phyloP scores from a whole-genome alignment of 64 coral and sea anemone species.

The Platygyra sinensis region DNA sequence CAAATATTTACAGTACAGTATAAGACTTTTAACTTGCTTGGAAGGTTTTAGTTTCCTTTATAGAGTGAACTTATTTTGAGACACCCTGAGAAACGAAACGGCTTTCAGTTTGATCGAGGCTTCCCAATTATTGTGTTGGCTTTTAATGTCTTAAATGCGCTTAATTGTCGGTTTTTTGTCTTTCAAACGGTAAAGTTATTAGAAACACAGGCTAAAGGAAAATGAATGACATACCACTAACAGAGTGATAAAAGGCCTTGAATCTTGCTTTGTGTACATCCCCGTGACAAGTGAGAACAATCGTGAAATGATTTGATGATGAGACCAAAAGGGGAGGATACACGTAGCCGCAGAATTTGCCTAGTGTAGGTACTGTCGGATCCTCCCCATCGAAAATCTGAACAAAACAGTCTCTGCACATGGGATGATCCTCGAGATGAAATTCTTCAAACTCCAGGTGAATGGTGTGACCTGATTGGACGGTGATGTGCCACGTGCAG shows the following conservation, averaged over 20 bases:
- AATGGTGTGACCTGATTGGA: neutral
- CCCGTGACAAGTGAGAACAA: neutral
- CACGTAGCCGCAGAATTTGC: neutral
- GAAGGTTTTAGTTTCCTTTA: too few relatives aligned
- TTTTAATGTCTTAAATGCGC: too few relatives aligned
- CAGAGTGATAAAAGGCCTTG: constrained; percentile 1
- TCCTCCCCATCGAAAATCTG: neutral
- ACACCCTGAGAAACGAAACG: too few relatives aligned
- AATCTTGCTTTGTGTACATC: neutral
- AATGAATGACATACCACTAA: neutral
- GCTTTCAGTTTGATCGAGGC: too few relatives aligned
- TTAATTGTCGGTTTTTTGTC: too few relatives aligned
- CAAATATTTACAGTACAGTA: too few relatives aligned
- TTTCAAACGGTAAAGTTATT: too few relatives aligned
- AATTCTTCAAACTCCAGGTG: neutral
- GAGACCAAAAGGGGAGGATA: neutral
- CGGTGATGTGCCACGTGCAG: neutral
- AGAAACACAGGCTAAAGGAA: too few relatives aligned
- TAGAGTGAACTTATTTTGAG: too few relatives aligned
- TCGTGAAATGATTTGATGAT: neutral
- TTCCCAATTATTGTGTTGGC: too few relatives aligned
- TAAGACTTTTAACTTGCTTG: too few relatives aligned
- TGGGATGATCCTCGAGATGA: neutral
- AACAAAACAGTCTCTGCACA: neutral
- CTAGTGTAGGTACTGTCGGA: neutral